phyloP scores from a whole-genome alignment of 2,797 vertebrate genomes.

The Pseudochirops cupreus region DNA sequence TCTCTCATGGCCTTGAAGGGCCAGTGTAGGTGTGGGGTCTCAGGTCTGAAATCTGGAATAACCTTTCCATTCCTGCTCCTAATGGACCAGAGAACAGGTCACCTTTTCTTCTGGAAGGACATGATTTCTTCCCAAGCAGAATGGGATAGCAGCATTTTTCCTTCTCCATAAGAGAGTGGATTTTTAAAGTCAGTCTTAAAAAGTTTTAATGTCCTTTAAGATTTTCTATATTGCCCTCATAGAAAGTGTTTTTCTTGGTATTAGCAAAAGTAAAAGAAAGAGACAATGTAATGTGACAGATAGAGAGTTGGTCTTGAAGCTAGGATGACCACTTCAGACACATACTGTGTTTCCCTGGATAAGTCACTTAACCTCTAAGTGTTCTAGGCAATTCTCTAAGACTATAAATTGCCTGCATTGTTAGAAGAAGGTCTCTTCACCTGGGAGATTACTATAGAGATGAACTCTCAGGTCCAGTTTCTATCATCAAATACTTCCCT shows the following conservation, averaged over 20 bases:
- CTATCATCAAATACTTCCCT: neutral
- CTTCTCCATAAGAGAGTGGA: constrained; percentile 14
- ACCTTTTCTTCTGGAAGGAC: neutral
- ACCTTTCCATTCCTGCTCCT: neutral
- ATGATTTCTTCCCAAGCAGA: constrained; percentile 21
- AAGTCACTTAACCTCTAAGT: neutral
- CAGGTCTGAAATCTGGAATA: neutral
- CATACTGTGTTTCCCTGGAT: neutral
- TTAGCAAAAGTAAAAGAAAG: neutral
- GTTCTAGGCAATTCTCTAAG: neutral
- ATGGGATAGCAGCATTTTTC: constrained; percentile 27
- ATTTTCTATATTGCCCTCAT: constrained; percentile 41
- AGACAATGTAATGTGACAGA: neutral
- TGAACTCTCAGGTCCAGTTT: neutral
- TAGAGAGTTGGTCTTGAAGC: neutral
- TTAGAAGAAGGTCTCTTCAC: neutral
- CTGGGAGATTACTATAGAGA: neutral
- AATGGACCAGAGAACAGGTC: neutral
- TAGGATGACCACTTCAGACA: neutral
- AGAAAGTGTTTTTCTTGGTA: neutral
- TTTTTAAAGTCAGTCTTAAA: neutral
- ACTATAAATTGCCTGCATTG: neutral
- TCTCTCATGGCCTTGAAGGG: neutral
- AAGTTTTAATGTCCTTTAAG: constrained; percentile 21
- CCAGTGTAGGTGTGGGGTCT: neutral